These are phyloP conservation scores for Leptobrachium leishanense DNA, from an alignment of 2,113 vertebrate genomes.

Conservation along the genomic window DNA sequence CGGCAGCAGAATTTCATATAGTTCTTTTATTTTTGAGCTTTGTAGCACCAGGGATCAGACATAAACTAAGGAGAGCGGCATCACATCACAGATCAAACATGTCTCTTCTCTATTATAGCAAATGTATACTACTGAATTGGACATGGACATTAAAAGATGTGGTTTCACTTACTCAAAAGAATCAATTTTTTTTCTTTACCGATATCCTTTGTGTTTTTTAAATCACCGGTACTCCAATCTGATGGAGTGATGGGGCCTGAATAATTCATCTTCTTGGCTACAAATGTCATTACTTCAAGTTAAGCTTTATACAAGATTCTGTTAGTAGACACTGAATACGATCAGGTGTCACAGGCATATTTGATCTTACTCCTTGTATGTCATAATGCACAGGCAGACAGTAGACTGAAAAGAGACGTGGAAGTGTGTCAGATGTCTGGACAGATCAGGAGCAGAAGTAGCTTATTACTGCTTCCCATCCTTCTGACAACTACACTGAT, in stretches of 20 bases:
- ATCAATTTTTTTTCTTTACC: conserved; percentile 15
- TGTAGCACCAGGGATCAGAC: not conserved
- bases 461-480: conserved; percentile 80
- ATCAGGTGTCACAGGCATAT: conserved; percentile 89
- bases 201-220: conserved; percentile 27
- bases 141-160: conserved; percentile 7
- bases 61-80: not conserved
- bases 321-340: conserved; percentile 89
- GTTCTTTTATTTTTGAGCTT: not conserved
- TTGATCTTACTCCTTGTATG: conserved; percentile 93
- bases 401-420: conserved; percentile 79
- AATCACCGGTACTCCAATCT: not conserved
- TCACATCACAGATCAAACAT: not conserved
- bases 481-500: conserved; percentile 53
- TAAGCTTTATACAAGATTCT: conserved; percentile 87
- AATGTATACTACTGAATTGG: not conserved
- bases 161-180: conserved; percentile 10
- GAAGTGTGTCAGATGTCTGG: conserved; percentile 83
- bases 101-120: conserved; percentile 2
- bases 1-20: not conserved
- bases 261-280: conserved; percentile 65
- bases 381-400: conserved; percentile 90
- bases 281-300: conserved; percentile 94
- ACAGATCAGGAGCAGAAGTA: conserved; percentile 74
- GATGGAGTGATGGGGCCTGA: conserved; percentile 25